A percentile compares a stretch with the other conserved stretches of the same genome.
Evolutionary conservation across 2,888 invertebrate species (phyloP).

Genomic region (Melikaiella ostensackeni): DNA sequence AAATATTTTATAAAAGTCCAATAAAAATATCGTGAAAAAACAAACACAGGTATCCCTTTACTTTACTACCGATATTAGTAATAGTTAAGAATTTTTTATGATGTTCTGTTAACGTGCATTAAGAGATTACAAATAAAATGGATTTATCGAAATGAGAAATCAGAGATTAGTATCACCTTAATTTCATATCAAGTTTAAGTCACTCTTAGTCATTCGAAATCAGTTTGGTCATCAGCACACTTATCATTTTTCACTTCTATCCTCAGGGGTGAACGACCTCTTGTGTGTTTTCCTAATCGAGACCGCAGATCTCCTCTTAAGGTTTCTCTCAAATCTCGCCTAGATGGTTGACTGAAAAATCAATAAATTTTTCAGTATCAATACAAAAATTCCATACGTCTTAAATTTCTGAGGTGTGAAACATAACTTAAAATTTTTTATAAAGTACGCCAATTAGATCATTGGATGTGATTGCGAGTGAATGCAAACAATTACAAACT

Average conservation of each 20-base stretch:
- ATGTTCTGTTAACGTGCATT: background rate
- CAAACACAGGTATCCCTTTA: background rate
- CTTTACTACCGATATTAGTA: background rate
- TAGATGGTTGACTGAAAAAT: slow-evolving; percentile 56
- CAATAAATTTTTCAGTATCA: background rate
- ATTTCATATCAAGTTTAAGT: background rate
- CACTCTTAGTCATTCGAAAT: slow-evolving; percentile 25
- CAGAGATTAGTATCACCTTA: background rate
- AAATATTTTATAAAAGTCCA: background rate
- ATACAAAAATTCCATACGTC: background rate
- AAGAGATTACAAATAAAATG: background rate
- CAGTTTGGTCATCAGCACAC: slow-evolving; percentile 59
- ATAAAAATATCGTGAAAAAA: background rate
- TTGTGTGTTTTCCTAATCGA: slow-evolving; percentile 68
- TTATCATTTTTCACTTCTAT: slow-evolving; percentile 76
- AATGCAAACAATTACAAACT: no score
- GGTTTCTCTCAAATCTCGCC: slow-evolving; percentile 63
- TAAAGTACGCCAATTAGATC: no score
- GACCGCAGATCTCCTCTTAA: slow-evolving; percentile 68
- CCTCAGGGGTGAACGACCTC: slow-evolving; percentile 73
- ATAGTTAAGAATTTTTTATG: background rate
- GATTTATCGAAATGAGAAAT: background rate
- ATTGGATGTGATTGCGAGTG: no score
- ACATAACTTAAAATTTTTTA: no score
- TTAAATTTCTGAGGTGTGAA: no score